Evolutionary conservation across 2,888 invertebrate species (phyloP), one percentile per base, ranked within the genome.

Genomic region (Phalera bucephala): DNA sequence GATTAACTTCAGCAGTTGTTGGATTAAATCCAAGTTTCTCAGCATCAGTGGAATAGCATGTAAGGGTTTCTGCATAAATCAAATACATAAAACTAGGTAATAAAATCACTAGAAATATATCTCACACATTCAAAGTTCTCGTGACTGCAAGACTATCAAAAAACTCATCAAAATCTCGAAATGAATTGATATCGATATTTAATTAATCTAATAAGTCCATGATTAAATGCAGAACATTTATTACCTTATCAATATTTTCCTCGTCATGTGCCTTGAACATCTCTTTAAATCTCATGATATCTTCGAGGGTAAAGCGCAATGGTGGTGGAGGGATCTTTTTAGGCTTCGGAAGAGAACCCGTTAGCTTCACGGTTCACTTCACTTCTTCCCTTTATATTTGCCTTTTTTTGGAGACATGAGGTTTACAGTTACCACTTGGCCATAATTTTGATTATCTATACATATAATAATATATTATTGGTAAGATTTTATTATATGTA

Each of bases 241-340:
- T 3, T 52, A 83, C 88, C 77, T 76, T 85, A 5, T 86, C 88
- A 34, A 80, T 80, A 27, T 76, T 74, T 0, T 83, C 83, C 43
- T 81, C 82, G 41, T 88, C 89, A 30, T 72, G 67, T 0, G 59
- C 56, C 35, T 79, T 86, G 42, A 64, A 89, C 17, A 86, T 38
- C 45, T 81, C 82, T 32, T 81, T 88, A 39, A 79, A 87, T 43
- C 42, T 72, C 0, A 51, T 52, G 4, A 88, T 30, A 14, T 89
- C 88, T 3, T 85, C 87, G 1, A 50, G 48, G 2, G 58, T 60
- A 37, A 89, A 89, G 52, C 77, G 75, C 1, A 81, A 77, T 0
- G 89, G 89, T 3, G 89, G 89, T 1, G 81, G 84, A 0, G 89
- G 89, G 1, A 65, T 64, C 39, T 81, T 87, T 44, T 81, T 87